A percentile compares a stretch with the other conserved stretches of the same genome.
These are phyloP conservation scores for Heliconius charithonia DNA, from an alignment of 2,888 invertebrate species.

Conservation along the genomic window DNA sequence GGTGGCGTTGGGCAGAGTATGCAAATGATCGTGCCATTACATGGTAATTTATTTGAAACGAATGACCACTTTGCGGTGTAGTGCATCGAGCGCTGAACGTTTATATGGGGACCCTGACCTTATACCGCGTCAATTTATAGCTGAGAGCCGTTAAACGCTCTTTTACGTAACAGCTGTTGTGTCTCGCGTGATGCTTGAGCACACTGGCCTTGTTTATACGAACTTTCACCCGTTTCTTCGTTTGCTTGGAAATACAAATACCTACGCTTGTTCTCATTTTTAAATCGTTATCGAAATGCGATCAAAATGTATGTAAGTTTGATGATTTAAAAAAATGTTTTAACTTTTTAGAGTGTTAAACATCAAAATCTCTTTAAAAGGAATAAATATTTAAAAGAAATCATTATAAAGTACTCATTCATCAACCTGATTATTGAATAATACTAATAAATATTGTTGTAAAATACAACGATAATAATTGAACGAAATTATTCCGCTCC, in stretches of 20 bases:
- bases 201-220: constrained; percentile 70
- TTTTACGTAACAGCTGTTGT: constrained; percentile 80
- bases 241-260: constrained; percentile 51
- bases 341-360: neutral
- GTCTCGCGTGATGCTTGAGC: constrained; percentile 69
- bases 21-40: constrained; percentile 83
- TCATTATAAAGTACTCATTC: no score
- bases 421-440: neutral
- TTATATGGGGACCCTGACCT: constrained; percentile 83
- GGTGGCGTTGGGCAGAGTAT: constrained; percentile 70
- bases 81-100: constrained; percentile 80
- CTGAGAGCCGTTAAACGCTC: constrained; percentile 74
- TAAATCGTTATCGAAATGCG: constrained; percentile 34
- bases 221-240: constrained; percentile 71
- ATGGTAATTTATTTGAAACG: constrained; percentile 84
- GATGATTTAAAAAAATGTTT: neutral
- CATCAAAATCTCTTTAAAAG: neutral
- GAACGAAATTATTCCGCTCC: constrained; percentile 36
- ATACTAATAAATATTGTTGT: constrained; percentile 29
- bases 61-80: constrained; percentile 83
- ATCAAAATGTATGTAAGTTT: constrained; percentile 4
- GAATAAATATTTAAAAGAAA: no score
- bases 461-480: constrained; percentile 32
- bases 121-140: constrained; percentile 82
- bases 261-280: constrained; percentile 41